A percentile compares a stretch with the other conserved stretches of the same genome.
phyloP scores from a whole-genome alignment of 1,140 invertebrate genomes.

The Pemphigus obesinymphae region DNA sequence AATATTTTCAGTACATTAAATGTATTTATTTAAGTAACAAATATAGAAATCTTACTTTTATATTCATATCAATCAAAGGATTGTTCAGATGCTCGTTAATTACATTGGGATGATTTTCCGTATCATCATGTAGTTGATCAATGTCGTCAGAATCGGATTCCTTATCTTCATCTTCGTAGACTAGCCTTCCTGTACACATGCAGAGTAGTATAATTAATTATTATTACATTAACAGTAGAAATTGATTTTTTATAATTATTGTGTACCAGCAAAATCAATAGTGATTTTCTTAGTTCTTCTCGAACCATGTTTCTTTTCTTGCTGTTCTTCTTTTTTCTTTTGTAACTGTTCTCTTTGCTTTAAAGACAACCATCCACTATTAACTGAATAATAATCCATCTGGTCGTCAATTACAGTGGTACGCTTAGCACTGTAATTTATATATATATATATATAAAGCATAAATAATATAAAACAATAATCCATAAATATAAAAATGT shows the following conservation, averaged over 20 bases:
- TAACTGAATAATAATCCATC: conserved; percentile 82
- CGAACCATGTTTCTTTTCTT: conserved; percentile 63
- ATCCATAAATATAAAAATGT: no score
- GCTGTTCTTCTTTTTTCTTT: conserved; percentile 65
- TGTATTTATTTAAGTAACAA: background rate
- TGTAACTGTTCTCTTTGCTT: conserved; percentile 64
- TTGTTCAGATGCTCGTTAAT: conserved; percentile 20
- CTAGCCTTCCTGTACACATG: background rate
- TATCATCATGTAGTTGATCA: background rate
- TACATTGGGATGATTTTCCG: background rate
- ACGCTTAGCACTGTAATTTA: conserved; percentile 62
- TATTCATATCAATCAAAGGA: conserved; percentile 10
- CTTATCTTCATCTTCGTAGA: conserved; percentile 31
- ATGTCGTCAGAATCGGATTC: background rate
- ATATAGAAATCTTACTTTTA: background rate
- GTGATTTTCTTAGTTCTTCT: conserved; percentile 64
- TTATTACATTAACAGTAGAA: background rate
- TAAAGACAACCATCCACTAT: conserved; percentile 74
- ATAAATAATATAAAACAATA: conserved; percentile 44
- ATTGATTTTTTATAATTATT: background rate
- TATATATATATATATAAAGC: background rate
- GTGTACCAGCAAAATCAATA: conserved; percentile 77
- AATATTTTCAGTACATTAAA: background rate
- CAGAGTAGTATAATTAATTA: background rate
- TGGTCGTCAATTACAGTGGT: conserved; percentile 94